These are phyloP conservation scores for Sesamia inferens DNA, from an alignment of 2,888 invertebrate genomes.

Conservation along the genomic window DNA sequence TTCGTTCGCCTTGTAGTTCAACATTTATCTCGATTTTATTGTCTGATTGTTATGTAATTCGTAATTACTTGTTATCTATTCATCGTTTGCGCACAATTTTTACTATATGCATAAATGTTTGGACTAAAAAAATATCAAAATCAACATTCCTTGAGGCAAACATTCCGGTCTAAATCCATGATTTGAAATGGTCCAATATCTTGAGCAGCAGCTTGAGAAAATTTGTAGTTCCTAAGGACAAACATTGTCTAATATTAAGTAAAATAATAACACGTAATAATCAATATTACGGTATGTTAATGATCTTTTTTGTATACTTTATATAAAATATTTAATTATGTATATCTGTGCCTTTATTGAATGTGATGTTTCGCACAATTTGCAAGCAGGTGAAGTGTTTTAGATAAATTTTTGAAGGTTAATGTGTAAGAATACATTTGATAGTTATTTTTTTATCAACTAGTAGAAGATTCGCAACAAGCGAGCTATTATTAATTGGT, in stretches of 20 bases:
- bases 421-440: constrained; percentile 66
- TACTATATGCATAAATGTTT: constrained; percentile 24
- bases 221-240: constrained; percentile 69
- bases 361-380: constrained; percentile 59
- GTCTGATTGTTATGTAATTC: constrained; percentile 21
- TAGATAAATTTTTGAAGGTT: constrained; percentile 71
- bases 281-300: constrained; percentile 49
- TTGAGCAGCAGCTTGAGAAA: constrained; percentile 33
- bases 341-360: constrained; percentile 72
- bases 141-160: constrained; percentile 47
- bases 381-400: constrained; percentile 68
- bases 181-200: constrained; percentile 45
- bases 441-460: constrained; percentile 53
- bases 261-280: constrained; percentile 31
- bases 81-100: constrained; percentile 29
- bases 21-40: constrained; percentile 20
- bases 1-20: constrained; percentile 21
- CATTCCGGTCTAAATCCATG: constrained; percentile 51
- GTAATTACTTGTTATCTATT: constrained; percentile 25
- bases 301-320: constrained; percentile 67
- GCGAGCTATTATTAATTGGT: constrained; percentile 36
- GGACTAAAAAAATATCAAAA: constrained; percentile 27
- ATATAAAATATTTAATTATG: constrained; percentile 59
- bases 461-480: neutral
- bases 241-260: constrained; percentile 30